Evolutionary conservation across 2,888 invertebrate species (phyloP).

Genomic region (Ormyrus pomaceus): DNA sequence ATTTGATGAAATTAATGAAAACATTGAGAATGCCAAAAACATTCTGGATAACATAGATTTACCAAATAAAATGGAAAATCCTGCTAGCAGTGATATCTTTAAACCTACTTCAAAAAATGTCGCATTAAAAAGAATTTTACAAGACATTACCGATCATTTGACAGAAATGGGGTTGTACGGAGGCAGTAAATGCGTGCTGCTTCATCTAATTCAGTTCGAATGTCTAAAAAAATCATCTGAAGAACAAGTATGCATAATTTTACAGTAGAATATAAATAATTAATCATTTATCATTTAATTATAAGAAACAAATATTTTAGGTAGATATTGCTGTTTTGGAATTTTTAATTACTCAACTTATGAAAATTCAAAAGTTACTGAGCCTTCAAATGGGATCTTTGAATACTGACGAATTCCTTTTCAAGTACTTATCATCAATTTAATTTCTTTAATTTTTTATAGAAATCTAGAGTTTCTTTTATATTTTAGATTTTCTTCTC

Average conservation of each 20-base stretch:
- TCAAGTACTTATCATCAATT: too few species aligned
- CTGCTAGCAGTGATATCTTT: conserved; percentile 67
- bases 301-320: conserved; percentile 57
- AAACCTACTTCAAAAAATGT: conserved; percentile 60
- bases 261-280: background rate
- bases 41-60: conserved; percentile 51
- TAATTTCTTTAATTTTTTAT: background rate
- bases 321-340: conserved; percentile 63
- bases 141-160: conserved; percentile 77
- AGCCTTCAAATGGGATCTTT: conserved; percentile 8
- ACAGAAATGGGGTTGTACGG: conserved; percentile 79
- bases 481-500: conserved; percentile 76
- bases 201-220: conserved; percentile 81
- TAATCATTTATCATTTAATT: background rate
- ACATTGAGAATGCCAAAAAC: conserved; percentile 44
- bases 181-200: conserved; percentile 79
- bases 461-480: conserved; percentile 22
- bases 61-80: conserved; percentile 4
- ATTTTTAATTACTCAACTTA: conserved; percentile 73
- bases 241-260: conserved; percentile 31
- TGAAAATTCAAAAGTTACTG: conserved; percentile 78
- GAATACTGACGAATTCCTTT: too few species aligned
- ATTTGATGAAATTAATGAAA: conserved; percentile 44
- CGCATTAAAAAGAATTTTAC: conserved; percentile 76
- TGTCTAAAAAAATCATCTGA: conserved; percentile 78